Evolutionary conservation across 2,888 invertebrate species (phyloP), one percentile per base, ranked within the genome.

Genomic region (Calameuta filiformis): DNA sequence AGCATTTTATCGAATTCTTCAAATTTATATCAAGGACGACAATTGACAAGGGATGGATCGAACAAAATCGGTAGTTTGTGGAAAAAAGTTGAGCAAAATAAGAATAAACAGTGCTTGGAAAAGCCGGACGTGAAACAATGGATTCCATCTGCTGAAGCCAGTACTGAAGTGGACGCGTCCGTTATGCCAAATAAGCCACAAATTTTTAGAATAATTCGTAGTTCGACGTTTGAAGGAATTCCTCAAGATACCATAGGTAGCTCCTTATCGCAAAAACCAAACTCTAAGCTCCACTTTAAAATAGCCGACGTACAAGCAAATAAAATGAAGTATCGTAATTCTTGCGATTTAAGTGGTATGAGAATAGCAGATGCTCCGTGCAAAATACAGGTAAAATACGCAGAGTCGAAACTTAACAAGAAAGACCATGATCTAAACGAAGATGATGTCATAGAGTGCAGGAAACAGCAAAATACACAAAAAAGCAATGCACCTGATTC

Each of bases 1-100:
- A 93, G 94, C 77, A 92, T 94, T 23, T 93, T 93, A 30, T 92
- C 94, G 0, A 93, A 92, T 83, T 91, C 92, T 56, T 88, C 89
- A 74, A 88, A 90, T 6, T 88, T 87, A 77, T 82, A 85, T 80
- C 85, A 91, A 35, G 89, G 89, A 0, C 90, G 91, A 74, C 90
- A 93, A 30, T 77, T 88, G 76, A 82, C 89, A 40, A 94, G 95
- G 90, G 95, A 95, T 82, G 94, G 95, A 1, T 95, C 95, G 15
- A 96, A 96, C 89, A 96, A 96, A 90, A 96, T 97, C 77, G 96
- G 96, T 0, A 95, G 94, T 86, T 91, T 97, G 30, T 97, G 96
- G 96, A 96, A 95, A 87, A 95, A 94, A 88, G 96, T 96, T 0
- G 96, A 96, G 85, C 94, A 95, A 79, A 94, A 92, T 69, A 95